Evolutionary conservation across 2,888 invertebrate species (phyloP).

Genomic region (Lochmaea capreae): DNA sequence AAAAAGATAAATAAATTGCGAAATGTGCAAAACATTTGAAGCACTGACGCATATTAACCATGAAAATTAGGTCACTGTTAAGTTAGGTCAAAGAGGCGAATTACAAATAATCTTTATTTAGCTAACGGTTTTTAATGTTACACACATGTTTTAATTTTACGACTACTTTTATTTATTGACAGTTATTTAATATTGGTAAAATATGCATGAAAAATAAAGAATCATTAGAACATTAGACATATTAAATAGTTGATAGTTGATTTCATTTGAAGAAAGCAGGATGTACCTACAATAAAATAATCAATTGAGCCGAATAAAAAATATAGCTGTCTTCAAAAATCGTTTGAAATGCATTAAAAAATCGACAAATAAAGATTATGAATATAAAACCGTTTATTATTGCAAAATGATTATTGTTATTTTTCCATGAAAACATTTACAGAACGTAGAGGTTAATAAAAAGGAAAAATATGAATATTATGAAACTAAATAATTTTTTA

Average conservation of each 20-base stretch:
- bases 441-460: too few species aligned
- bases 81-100: constrained; percentile 13
- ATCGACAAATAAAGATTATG: too few species aligned
- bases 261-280: not conserved
- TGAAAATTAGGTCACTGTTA: constrained; percentile 14
- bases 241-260: not conserved
- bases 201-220: not conserved
- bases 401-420: too few species aligned
- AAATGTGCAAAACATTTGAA: constrained; percentile 6
- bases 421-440: too few species aligned
- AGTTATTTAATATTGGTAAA: not conserved
- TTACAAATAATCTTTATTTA: constrained; percentile 4
- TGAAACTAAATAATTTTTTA: too few species aligned
- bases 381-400: too few species aligned
- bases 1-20: not conserved
- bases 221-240: not conserved
- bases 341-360: too few species aligned
- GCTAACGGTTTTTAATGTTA: constrained; percentile 9
- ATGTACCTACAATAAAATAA: not conserved
- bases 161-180: not conserved
- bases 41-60: not conserved
- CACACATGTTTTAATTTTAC: constrained; percentile 3
- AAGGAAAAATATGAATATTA: too few species aligned
- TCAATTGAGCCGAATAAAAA: too few species aligned
- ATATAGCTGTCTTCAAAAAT: too few species aligned